phyloP scores from a whole-genome alignment of 2,113 vertebrate genomes.

The Neolamprologus sp. region DNA sequence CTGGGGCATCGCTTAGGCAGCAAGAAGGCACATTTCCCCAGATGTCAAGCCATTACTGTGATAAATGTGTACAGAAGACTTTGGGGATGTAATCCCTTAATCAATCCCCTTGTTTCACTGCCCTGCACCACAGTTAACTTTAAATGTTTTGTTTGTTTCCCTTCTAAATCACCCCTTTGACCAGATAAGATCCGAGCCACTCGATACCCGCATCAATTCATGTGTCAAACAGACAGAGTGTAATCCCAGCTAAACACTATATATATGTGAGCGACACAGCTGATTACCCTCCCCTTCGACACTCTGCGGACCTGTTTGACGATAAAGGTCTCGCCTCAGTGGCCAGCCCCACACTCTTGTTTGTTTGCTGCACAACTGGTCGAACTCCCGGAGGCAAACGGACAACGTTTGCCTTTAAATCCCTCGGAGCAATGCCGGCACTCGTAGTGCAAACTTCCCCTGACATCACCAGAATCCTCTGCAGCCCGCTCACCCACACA shows the following conservation, averaged over 20 bases:
- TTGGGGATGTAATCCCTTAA: not conserved
- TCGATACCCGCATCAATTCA: not conserved
- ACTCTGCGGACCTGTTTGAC: not conserved
- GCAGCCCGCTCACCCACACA: not conserved
- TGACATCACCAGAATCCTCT: slow-evolving; percentile 11
- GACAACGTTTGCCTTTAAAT: not conserved
- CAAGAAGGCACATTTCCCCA: not conserved
- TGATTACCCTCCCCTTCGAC: not conserved
- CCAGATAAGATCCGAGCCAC: not conserved
- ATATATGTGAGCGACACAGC: not conserved
- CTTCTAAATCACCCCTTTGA: not conserved
- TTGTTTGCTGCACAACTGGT: slow-evolving; percentile 50
- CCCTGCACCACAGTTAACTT: not conserved
- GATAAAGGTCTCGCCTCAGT: slow-evolving; percentile 35
- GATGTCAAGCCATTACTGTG: not conserved
- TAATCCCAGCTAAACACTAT: slow-evolving; percentile 4
- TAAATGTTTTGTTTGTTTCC: not conserved
- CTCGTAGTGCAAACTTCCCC: slow-evolving; percentile 27
- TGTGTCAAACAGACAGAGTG: slow-evolving; percentile 1
- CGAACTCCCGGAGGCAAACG: slow-evolving; percentile 13
- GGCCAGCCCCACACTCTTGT: slow-evolving; percentile 12
- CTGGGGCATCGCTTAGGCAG: not conserved
- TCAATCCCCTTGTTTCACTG: not conserved
- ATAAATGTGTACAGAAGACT: not conserved
- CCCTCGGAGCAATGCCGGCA: not conserved